Percentiles rank a stretch among this genome's conserved stretches.
These are phyloP conservation scores for Carassius auratus DNA, from an alignment of 2,113 vertebrate genomes.

Conservation along the genomic window DNA sequence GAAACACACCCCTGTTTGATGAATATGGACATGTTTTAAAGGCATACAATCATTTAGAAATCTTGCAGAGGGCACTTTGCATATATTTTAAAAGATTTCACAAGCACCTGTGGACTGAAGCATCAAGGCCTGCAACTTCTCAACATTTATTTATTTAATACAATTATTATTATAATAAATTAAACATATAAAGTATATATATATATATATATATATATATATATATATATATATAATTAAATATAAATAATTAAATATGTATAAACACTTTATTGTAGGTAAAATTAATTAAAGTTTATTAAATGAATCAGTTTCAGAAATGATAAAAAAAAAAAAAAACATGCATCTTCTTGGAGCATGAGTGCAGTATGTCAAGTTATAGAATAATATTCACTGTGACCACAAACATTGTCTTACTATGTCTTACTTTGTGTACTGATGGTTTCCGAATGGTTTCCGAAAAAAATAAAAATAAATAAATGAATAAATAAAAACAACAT, in stretches of 20 bases:
- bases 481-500: not conserved
- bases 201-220: too few relatives aligned
- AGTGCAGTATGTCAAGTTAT: not conserved
- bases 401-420: too few relatives aligned
- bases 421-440: not conserved
- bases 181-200: too few relatives aligned
- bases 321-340: not conserved
- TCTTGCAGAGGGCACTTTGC: not conserved
- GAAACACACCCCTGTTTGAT: not conserved
- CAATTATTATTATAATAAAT: too few relatives aligned
- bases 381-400: not conserved
- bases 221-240: too few relatives aligned
- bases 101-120: not conserved
- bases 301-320: not conserved
- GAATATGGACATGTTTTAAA: not conserved
- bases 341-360: too few relatives aligned
- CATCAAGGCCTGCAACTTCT: not conserved
- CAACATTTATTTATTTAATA: not conserved
- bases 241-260: not conserved
- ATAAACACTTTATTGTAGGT: not conserved
- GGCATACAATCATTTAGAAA: not conserved
- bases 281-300: not conserved
- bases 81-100: not conserved
- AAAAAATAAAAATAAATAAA: not conserved
- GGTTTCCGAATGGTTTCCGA: not conserved